Conservation (phyloP, 2,797 vertebrate genomes). For the Xenops minutus region DNA sequence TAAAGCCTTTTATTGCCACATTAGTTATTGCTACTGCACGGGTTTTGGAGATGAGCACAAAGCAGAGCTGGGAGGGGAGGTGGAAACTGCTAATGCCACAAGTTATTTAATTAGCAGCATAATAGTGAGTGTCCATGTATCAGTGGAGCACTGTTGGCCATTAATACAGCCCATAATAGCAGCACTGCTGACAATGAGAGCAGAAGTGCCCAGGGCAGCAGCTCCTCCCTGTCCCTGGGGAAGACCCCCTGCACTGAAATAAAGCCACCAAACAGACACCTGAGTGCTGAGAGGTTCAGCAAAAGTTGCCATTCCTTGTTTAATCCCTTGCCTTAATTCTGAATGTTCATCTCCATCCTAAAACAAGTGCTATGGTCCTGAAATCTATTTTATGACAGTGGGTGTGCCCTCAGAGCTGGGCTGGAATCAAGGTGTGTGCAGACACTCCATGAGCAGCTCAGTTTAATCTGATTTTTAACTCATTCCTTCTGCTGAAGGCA, state of each 20-base stretch:
- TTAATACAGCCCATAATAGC: not conserved
- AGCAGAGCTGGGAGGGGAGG: not conserved
- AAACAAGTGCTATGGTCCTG: not conserved
- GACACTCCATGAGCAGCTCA: not conserved
- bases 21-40: not conserved
- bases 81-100: constrained; percentile 43
- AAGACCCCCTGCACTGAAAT: not conserved
- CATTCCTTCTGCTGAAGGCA: not conserved
- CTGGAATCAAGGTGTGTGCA: not conserved
- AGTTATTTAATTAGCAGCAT: constrained; percentile 42
- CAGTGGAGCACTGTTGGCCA: not conserved
- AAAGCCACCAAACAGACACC: not conserved
- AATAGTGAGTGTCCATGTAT: not conserved
- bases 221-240: not conserved
- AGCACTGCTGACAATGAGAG: not conserved
- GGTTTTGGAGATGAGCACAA: constrained; percentile 25
- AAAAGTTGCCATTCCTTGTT: not conserved
- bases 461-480: not conserved
- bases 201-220: not conserved
- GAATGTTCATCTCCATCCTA: accelerated
- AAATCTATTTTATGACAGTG: not conserved
- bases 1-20: not conserved
- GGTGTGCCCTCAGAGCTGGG: not conserved
- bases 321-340: not conserved
- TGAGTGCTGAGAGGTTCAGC: not conserved